Conservation (phyloP, 2,888 invertebrate genomes). For the Cryptocephalus primarius region DNA sequence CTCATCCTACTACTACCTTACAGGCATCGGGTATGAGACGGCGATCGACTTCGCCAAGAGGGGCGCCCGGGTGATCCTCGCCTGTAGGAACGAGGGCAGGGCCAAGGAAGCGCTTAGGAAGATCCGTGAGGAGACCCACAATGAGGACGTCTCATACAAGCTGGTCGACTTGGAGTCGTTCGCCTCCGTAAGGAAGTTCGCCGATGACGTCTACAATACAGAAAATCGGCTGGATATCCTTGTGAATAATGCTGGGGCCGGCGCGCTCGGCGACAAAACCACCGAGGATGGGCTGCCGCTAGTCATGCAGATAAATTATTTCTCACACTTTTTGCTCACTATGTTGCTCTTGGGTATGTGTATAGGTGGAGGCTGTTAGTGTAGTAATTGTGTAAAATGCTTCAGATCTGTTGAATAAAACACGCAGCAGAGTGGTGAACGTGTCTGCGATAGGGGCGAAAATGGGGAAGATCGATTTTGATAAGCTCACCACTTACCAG, state of each 20-base stretch:
- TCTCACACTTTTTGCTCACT: slow-evolving; percentile 59
- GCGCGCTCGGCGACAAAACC: slow-evolving; percentile 34
- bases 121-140: slow-evolving; percentile 24
- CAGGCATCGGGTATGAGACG: slow-evolving; percentile 35
- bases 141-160: slow-evolving; percentile 29
- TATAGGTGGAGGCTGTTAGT: neutral
- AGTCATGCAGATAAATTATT: slow-evolving; percentile 56
- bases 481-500: slow-evolving; percentile 9
- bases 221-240: slow-evolving; percentile 48
- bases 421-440: slow-evolving; percentile 16
- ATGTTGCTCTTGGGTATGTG: slow-evolving; percentile 43
- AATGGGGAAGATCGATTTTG: slow-evolving; percentile 9
- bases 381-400: too few relatives aligned
- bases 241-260: slow-evolving; percentile 53
- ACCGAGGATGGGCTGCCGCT: slow-evolving; percentile 45
- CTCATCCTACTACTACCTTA: too few relatives aligned
- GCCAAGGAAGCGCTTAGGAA: slow-evolving; percentile 16
- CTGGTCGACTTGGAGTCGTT: slow-evolving; percentile 44
- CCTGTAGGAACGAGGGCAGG: slow-evolving; percentile 33
- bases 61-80: slow-evolving; percentile 41
- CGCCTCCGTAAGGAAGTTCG: slow-evolving; percentile 46
- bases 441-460: slow-evolving; percentile 15
- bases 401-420: slow-evolving; percentile 37
- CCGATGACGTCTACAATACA: slow-evolving; percentile 41
- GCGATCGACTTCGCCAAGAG: slow-evolving; percentile 35